Evolutionary conservation across 2,113 vertebrate genomes (phyloP).

Genomic region (Myxocyprinus asiaticus): DNA sequence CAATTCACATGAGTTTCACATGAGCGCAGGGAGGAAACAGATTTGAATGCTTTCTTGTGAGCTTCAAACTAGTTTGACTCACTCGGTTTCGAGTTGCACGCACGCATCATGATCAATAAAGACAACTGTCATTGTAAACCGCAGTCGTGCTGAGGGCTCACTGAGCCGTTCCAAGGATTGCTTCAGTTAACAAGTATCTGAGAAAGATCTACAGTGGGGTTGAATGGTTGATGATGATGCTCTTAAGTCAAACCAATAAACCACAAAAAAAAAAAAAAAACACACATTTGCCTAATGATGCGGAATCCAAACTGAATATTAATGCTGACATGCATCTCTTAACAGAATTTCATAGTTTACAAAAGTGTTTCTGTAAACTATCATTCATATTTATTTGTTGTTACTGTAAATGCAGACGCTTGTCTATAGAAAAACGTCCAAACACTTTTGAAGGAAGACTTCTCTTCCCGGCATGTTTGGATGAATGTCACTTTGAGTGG

Average conservation of each 20-base stretch:
- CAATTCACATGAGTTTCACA: neutral
- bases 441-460: conserved; percentile 7
- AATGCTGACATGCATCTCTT: conserved; percentile 25
- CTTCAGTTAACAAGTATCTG: conserved; percentile 52
- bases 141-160: conserved; percentile 17
- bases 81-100: conserved; percentile 42
- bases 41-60: conserved; percentile 30
- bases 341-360: conserved; percentile 23
- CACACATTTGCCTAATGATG: conserved; percentile 4
- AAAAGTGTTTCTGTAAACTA: conserved; percentile 17
- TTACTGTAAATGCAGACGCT: conserved; percentile 12
- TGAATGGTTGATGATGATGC: conserved; percentile 49
- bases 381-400: conserved; percentile 24
- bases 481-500: neutral
- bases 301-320: conserved; percentile 11
- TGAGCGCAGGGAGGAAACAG: neutral
- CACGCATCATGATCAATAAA: conserved; percentile 41
- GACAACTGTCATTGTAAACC: conserved; percentile 39
- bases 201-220: conserved; percentile 43
- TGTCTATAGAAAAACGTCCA: conserved; percentile 10
- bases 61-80: conserved; percentile 52
- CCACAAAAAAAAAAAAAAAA: neutral
- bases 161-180: conserved; percentile 28
- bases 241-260: conserved; percentile 50
- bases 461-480: conserved; percentile 30